Evolutionary conservation across 1,140 invertebrate species (phyloP), one percentile per base, ranked within the genome.

Genomic region (Galleria mellonella): DNA sequence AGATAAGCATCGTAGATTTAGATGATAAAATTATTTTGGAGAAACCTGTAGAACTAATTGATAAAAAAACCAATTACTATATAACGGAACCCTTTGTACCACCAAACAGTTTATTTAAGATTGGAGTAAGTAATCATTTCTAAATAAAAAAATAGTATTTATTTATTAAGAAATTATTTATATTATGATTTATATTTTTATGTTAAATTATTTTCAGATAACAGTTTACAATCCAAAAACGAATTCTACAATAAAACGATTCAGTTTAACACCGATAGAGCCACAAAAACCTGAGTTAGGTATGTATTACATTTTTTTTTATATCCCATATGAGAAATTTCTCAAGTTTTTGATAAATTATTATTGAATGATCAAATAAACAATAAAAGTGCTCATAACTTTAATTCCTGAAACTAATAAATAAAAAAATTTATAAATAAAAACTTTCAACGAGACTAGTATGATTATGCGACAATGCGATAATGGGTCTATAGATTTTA

Each of bases 11-110:
- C 29, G 9, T 58, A 12, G 58, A 68, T 35, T 32, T 61, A 9
- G 38, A 58, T 28, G 47, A 51, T 11, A 57, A 63, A 32, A 14
- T 56, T 4, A 40, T 72, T 6, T 9, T 5, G 29, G 43, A 51
- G 17, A 14, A 47, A 30, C 46, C 46, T 1, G 29, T 72, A 9
- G 37, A 36, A 31, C 32, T 60, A 35, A 9, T 67, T 4, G 35
- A 65, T 36, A 23, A 54, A 35, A 40, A 57, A 5, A 10, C 54
- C 17, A 38, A 68, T 32, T 59, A 65, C 12, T 75, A 75, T 44
- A 32, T 40, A 3, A 62, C 61, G 0, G 40, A 61, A 0, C 13
- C 37, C n/a, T 51, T 66, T 35, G 3, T 38, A 9, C 44, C 61
- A 8, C 67, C 64, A 9, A 46, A 31, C n/a, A 28, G 33, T 2